Evolutionary conservation across 30 jellyfish, hydroid and myxozoan genomes (phyloP), one percentile per base, ranked within the genome.

Genomic region (Haliclystus octoradiatus): DNA sequence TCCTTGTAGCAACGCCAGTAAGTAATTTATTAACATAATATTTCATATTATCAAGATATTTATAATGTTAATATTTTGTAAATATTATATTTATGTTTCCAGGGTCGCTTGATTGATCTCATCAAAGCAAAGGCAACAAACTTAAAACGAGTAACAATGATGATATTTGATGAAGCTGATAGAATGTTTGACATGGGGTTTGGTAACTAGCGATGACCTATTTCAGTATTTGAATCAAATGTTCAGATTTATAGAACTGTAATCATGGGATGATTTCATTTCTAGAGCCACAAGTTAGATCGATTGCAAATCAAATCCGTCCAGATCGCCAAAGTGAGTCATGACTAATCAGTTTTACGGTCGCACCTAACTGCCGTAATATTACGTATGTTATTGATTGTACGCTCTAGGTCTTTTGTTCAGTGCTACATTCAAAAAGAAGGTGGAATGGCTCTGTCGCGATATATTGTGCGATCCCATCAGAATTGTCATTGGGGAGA

Each of bases 101-200:
- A 90, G 98, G 98, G 99, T 3, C 92, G 99, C 26, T 71, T 92
- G 33, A 92, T 92, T 62, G 99, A 92, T 68, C 73, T 74, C 62
- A 79, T 84, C 31, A 92, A 84, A 78, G 96, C 90, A 13, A 92
- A 92, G 50, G 96, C 95, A 2, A 78, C 94, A 32, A 83, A 84
- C 50, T 60, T 92, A 3, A 68, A 66, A 24, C 79, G 99, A 31
- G 99, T 92, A 31, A 83, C 99, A 49, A 78, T 69, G 31, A 81
- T 92, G 34, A 96, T 92, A 23, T 92, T 92, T 79, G 99, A 92
- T 66, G 99, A 92, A 70, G 99, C 99, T 7, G 99, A 92, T 46
- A 35, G 99, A 47, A 78, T 92, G 94, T 92, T 92, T 71, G 99
- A 92, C 61, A 92, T 92, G 95, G 99, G 99, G 27, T 92, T 92